phyloP scores from a whole-genome alignment of 2,113 vertebrate species.

The Anhinga rufa region DNA sequence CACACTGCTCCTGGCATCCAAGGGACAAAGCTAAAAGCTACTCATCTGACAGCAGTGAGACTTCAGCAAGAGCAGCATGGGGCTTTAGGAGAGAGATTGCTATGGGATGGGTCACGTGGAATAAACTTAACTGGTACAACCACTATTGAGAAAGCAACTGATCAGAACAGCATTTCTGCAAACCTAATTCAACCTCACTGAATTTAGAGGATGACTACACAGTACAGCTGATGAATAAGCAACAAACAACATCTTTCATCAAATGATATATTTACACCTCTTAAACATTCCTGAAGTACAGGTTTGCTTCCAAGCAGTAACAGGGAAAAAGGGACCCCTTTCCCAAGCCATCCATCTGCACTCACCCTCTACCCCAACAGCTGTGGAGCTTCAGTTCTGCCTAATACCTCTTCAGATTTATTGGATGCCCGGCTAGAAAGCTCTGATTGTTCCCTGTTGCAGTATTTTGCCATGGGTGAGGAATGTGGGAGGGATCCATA shows the following conservation, averaged over 20 bases:
- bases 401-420: slow-evolving; percentile 36
- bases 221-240: not conserved
- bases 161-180: not conserved
- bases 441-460: slow-evolving; percentile 8
- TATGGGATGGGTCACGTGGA: not conserved
- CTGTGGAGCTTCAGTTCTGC: slow-evolving; percentile 36
- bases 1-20: not conserved
- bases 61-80: not conserved
- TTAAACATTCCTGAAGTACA: not conserved
- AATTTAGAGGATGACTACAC: not conserved
- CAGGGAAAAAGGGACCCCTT: not conserved
- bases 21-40: not conserved
- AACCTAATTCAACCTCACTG: not conserved
- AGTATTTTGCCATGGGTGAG: slow-evolving; percentile 14
- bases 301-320: not conserved
- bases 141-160: not conserved
- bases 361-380: not conserved
- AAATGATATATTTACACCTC: not conserved
- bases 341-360: not conserved
- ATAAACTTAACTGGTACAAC: not conserved
- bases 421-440: slow-evolving; percentile 13
- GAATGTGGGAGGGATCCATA: slow-evolving; percentile 34
- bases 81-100: not conserved
- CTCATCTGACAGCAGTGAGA: not conserved
- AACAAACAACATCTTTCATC: not conserved